Base-by-base conservation (phyloP, 2,797 vertebrate species). In the Argya squamiceps region DNA sequence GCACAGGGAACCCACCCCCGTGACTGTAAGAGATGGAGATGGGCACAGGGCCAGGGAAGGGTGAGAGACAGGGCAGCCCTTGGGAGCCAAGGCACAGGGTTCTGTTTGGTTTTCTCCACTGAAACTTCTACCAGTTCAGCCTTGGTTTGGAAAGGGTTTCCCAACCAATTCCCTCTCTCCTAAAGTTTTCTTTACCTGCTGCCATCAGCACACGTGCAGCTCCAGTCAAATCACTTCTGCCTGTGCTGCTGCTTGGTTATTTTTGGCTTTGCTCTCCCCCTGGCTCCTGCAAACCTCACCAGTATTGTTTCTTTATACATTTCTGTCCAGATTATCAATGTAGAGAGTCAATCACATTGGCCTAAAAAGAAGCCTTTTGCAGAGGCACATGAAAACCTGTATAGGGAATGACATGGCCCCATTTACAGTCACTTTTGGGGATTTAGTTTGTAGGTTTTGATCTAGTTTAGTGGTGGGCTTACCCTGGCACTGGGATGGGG, bases 391-490 rank as follows among this genome's bases (percentile, higher is more conserved):
- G 70, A 23, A 84, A 75, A 41, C 21, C 27, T 8, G 18, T 6
- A 15, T 37, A 23, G 3, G 1, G 52, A 23, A 14, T 1, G 1
- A 24, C 3, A 12, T 0, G 0, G 36, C 18, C 47, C 15, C 32
- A 6, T 43, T 84, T 59, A 20, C 2, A 2, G 70, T 15, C 71
- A 18, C 34, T 84, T 56, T 34, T 24, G 46, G 34, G 46, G 49
- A 36, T 62, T 55, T 32, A 30, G 12, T 43, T 76, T 7, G 1
- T 20, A 44, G 27, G 18, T 82, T 94, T 89, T 67, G 16, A 36
- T 44, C 26, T 5, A 12, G 17, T 80, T 89, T 67, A 60, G 43
- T 2, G 20, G 8, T 52, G 37, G 55, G 37, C 26, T 81, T 87
- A 46, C 15, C 22, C 21, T 8, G 3, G 30, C 19, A 3, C 26